Evolutionary conservation across 2,113 vertebrate genomes (phyloP).

Genomic region (Cairina moschata): DNA sequence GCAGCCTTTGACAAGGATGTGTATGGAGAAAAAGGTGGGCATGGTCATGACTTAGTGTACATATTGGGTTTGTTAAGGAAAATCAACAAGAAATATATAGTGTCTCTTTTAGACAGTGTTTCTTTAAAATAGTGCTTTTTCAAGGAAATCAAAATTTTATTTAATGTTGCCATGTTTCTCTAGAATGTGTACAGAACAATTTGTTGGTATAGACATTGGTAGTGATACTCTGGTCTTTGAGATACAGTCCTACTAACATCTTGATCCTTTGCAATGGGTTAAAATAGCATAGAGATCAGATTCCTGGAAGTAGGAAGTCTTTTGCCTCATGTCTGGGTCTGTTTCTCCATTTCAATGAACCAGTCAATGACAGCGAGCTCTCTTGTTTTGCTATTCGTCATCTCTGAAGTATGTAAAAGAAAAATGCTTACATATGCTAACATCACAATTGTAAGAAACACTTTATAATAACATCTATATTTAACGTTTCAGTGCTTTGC

Average conservation of each 20-base stretch:
- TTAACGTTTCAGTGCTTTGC: not conserved
- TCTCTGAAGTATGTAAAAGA: not conserved
- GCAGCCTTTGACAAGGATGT: too few relatives aligned
- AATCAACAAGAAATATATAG: too few relatives aligned
- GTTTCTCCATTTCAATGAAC: not conserved
- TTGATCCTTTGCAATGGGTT: not conserved
- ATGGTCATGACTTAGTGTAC: too few relatives aligned
- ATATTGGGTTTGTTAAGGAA: too few relatives aligned
- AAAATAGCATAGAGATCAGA: not conserved
- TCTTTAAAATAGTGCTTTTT: not conserved
- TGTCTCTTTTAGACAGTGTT: not conserved
- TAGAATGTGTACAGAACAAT: not conserved
- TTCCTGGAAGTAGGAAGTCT: not conserved
- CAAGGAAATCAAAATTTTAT: not conserved
- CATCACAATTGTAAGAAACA: not conserved
- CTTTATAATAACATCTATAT: not conserved
- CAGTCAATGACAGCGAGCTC: not conserved
- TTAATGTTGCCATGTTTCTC: not conserved
- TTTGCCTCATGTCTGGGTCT: not conserved
- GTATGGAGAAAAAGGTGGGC: too few relatives aligned
- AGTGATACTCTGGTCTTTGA: not conserved
- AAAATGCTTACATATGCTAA: not conserved
- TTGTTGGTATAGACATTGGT: not conserved
- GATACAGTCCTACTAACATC: not conserved
- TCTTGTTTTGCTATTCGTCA: not conserved